phyloP scores from a whole-genome alignment of 53 echinoderm and acorn worm genomes.

The Crossaster papposus region DNA sequence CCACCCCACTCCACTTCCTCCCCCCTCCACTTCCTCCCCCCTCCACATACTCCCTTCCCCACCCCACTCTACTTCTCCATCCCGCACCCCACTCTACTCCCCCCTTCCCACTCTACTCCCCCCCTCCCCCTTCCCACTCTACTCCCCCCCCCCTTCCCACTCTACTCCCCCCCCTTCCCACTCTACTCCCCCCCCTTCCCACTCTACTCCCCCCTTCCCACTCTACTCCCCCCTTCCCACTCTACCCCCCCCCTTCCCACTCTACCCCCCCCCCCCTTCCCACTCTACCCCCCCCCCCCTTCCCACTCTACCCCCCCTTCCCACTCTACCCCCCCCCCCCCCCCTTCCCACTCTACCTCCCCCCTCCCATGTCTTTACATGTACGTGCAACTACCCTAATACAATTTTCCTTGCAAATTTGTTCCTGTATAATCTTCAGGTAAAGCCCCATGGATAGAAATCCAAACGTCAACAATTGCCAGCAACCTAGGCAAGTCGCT shows the following conservation, averaged over 20 bases:
- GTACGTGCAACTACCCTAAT: too few relatives aligned
- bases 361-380: background rate
- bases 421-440: conserved; percentile 33
- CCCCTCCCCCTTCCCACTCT: background rate
- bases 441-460: conserved; percentile 88
- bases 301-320: too few relatives aligned
- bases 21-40: too few relatives aligned
- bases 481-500: conserved; percentile 63
- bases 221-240: background rate
- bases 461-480: conserved; percentile 71
- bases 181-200: background rate
- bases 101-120: too few relatives aligned
- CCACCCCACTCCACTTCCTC: too few relatives aligned
- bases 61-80: background rate
- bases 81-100: too few relatives aligned
- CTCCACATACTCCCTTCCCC: too few relatives aligned
- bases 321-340: background rate
- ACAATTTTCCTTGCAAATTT: background rate
- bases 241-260: background rate
- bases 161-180: background rate
- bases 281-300: background rate
- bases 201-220: too few relatives aligned
- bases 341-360: too few relatives aligned
- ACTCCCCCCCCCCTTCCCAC: too few relatives aligned
- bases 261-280: background rate